phyloP scores from a whole-genome alignment of 23 tunicate genomes.

The Clavelina lepadiformis region DNA sequence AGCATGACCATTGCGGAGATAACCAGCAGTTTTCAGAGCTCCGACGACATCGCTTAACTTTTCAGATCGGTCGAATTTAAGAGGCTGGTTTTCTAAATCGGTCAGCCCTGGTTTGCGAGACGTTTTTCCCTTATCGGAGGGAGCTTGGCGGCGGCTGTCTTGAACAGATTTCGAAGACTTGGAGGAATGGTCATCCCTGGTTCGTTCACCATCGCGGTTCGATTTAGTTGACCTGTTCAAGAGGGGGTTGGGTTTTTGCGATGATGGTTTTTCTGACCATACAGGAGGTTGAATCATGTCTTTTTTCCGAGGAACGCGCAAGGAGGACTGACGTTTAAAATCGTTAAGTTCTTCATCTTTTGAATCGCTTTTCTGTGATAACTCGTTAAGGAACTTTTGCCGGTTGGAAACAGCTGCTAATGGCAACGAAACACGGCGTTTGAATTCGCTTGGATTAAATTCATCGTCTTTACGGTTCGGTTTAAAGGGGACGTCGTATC shows the following conservation, averaged over 20 bases:
- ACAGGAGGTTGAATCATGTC: neutral
- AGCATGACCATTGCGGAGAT: neutral
- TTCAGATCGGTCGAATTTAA: slow-evolving; percentile 10
- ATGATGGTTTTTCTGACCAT: neutral
- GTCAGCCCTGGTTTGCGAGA: neutral
- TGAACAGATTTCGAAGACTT: neutral
- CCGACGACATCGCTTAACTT: slow-evolving; percentile 19
- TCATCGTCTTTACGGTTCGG: no score
- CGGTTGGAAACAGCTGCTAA: slow-evolving; percentile 7
- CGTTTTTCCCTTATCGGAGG: slow-evolving; percentile 1
- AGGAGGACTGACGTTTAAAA: slow-evolving; percentile 10
- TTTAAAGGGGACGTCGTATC: slow-evolving; percentile 1
- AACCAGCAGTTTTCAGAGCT: slow-evolving; percentile 23
- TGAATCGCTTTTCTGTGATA: neutral
- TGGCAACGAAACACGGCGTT: slow-evolving; percentile 19
- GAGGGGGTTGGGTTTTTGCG: neutral
- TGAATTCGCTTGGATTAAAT: neutral
- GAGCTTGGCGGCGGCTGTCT: slow-evolving; percentile 9
- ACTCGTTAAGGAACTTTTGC: slow-evolving; percentile 29
- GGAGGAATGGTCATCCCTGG: no score
- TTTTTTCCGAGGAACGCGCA: neutral
- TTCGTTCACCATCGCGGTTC: no score
- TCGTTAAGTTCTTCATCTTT: neutral
- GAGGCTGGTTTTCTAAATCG: slow-evolving; percentile 17
- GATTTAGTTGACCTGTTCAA: no score